Base-by-base conservation (phyloP, 1,140 invertebrate genomes). In the Plutomurus gul region DNA sequence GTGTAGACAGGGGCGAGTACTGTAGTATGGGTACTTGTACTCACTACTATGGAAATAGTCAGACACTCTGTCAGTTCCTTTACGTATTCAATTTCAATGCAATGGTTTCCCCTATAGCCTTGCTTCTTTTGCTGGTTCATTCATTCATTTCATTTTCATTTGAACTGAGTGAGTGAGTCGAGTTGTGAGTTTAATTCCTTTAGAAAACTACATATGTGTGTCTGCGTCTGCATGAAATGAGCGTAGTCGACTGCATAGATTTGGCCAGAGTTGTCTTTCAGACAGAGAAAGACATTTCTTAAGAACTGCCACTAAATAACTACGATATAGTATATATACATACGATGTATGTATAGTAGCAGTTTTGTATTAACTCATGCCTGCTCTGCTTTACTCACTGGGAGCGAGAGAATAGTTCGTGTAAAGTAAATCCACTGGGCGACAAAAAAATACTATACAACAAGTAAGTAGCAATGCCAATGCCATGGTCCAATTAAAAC, bases 401-500 rank as follows among this genome's bases (percentile, higher is more conserved):
- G n/a, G n/a, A 36, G 10, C 27, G 36, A 30, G 36, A 65, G 10
- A 25, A 65, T 65, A 30, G 36, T 65, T 33, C 27, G 16, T 36
- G 56, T 65, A 30, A 65, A 65, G 56, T 27, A 30, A 65, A 65
- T n/a, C n/a, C n/a, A n/a, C n/a, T 33, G 56, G 25, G 56, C 30
- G 30, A 27, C 8, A 27, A 74, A 43, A 74, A 74, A 46, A 33
- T 16, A 10, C 18, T 74, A 47, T 74, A 46, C 72, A 75, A 75
- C 43, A 20, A 75, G n/a, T n/a, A 65, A 65, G 56, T 65, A 65
- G 56, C 56, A 65, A 65, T 65, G 56, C 56, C 56, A 65, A 65
- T 65, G 56, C 56, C 56, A 65, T 77, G 56, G 75, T 77, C 75
- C 75, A 77, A 77, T 77, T 77, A 77, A 70, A 77, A 77, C 37